phyloP scores from a whole-genome alignment of 2,888 invertebrate species.

The Macropis europaea region DNA sequence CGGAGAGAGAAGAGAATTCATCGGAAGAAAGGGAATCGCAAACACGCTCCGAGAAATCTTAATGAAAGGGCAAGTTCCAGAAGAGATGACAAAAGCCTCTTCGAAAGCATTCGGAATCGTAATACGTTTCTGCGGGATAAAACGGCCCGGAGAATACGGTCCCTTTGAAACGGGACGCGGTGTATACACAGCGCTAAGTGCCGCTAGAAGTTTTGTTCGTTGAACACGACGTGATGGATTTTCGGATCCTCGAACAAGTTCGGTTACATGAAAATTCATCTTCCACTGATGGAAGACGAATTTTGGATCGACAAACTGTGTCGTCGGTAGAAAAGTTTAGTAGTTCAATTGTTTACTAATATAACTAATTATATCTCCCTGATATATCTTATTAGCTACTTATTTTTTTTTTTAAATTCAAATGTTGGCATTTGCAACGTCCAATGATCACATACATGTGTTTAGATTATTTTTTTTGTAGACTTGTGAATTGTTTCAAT shows the following conservation, averaged over 20 bases:
- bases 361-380: too few species aligned
- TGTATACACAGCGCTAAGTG: conserved; percentile 15
- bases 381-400: too few species aligned
- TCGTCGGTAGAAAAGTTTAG: too few species aligned
- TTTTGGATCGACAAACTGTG: too few species aligned
- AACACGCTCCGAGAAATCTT: conserved; percentile 45
- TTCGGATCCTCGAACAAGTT: not conserved
- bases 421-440: too few species aligned
- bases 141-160: conserved; percentile 27
- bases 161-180: conserved; percentile 26
- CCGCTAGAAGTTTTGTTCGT: not conserved
- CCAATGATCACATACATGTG: too few species aligned
- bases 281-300: too few species aligned
- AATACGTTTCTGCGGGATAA: conserved; percentile 39
- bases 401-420: too few species aligned
- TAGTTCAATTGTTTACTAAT: too few species aligned
- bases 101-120: conserved; percentile 33
- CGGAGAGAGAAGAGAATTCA: conserved; percentile 22
- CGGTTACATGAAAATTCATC: not conserved
- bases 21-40: conserved; percentile 42
- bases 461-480: too few species aligned
- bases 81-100: conserved; percentile 36
- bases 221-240: conserved; percentile 7
- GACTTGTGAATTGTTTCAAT: too few species aligned
- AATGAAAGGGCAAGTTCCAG: conserved; percentile 42